These are phyloP conservation scores for Nilaparvata lugens DNA, from an alignment of 1,140 invertebrate genomes.

Conservation along the genomic window DNA sequence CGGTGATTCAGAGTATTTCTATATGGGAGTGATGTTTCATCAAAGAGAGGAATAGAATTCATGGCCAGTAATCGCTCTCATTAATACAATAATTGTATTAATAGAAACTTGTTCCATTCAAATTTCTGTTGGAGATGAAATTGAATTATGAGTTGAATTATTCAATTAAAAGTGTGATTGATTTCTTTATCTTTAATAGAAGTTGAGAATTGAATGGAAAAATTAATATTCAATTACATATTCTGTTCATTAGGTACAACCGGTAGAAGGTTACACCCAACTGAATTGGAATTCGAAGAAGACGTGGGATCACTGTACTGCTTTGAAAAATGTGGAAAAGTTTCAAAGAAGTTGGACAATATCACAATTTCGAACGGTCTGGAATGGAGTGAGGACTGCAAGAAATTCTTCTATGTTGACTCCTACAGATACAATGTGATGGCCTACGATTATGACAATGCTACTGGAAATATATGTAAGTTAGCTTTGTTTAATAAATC, in stretches of 20 bases:
- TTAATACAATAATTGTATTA: too few species aligned
- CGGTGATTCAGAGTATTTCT: too few species aligned
- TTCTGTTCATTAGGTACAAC: background rate
- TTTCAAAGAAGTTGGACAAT: background rate
- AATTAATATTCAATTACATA: background rate
- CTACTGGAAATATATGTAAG: constrained; percentile 18
- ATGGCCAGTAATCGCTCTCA: too few species aligned
- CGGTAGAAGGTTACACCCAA: background rate
- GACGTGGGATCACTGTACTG: background rate
- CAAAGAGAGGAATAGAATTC: too few species aligned
- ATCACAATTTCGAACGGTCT: constrained; percentile 38
- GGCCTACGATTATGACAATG: constrained; percentile 13
- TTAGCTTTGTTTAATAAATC: background rate
- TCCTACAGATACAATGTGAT: constrained; percentile 9
- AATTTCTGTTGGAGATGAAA: too few species aligned
- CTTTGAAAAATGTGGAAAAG: background rate
- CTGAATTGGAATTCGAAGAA: background rate
- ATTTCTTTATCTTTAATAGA: too few species aligned
- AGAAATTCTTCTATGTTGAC: constrained; percentile 29
- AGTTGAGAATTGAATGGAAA: too few species aligned
- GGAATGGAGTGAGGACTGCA: constrained; percentile 38
- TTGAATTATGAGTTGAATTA: too few species aligned
- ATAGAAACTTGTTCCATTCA: too few species aligned
- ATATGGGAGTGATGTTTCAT: too few species aligned
- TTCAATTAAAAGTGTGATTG: too few species aligned